These are phyloP conservation scores for Eremophila alpestris DNA, from an alignment of 2,797 vertebrate species.

Conservation along the genomic window DNA sequence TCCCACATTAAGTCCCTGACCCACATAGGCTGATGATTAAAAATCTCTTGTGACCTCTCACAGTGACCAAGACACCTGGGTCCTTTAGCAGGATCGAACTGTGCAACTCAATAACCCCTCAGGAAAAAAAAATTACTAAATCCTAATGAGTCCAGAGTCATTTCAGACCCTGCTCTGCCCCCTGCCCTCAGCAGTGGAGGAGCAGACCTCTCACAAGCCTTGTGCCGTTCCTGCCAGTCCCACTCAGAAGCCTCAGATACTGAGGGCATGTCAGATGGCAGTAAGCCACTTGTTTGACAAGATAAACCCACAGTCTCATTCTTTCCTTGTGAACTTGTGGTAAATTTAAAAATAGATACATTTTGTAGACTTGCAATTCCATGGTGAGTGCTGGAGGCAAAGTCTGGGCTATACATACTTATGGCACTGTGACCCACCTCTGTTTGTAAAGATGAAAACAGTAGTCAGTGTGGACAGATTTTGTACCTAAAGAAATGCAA, in stretches of 20 bases:
- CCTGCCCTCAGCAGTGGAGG: background rate
- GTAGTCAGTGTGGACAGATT: background rate
- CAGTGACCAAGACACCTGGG: background rate
- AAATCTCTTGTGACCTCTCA: background rate
- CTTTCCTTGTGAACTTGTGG: background rate
- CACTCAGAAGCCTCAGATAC: background rate
- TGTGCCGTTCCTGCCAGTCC: background rate
- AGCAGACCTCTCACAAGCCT: background rate
- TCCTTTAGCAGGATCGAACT: background rate
- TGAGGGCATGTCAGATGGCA: background rate
- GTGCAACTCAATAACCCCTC: background rate
- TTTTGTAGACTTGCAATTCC: background rate
- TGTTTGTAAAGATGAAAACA: constrained; percentile 1
- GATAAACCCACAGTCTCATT: background rate
- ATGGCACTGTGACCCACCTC: background rate
- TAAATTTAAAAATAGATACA: background rate
- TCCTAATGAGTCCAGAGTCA: background rate
- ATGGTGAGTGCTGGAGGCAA: background rate
- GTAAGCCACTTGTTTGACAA: background rate
- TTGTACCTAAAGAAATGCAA: background rate
- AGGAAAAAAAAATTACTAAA: background rate
- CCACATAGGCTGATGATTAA: background rate
- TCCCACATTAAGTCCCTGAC: background rate
- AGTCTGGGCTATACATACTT: background rate
- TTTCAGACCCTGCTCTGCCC: background rate